Base-by-base conservation (phyloP, 1,140 invertebrate species). In the Xylocopa sonorina region DNA sequence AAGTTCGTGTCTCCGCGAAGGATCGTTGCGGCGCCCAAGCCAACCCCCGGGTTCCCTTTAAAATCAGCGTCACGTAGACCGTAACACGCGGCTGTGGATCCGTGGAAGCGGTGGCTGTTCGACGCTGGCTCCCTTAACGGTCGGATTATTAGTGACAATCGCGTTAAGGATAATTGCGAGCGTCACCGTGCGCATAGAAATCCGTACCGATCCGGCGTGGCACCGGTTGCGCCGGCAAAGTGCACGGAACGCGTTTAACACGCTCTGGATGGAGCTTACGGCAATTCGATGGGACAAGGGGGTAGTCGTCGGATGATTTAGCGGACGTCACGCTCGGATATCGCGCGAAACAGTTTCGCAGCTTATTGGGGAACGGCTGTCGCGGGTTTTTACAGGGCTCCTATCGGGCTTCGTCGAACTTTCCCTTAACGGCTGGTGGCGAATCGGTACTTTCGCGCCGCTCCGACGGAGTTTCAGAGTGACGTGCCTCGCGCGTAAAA, bases 231-330 rank as follows among this genome's bases (percentile, higher is more conserved):
- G 60, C 64, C 51, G 27, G 16, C 21, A 58, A 76, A 82, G 58
- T 85, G 48, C 32, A 75, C 73, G 79, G 41, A 74, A 78, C 48
- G 34, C 75, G 72, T 75, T 82, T 74, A 60, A 69, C 73, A 67
- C 85, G 74, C 38, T 18, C 38, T 58, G 58, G 77, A 58, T 60
- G 18, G 53, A 82, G 85, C 72, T 86, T 85, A 80, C 78, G 75
- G 72, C 84, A 86, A 80, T 86, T 85, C 60, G 48, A 27, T 50
- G 58, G 67, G 64, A 58, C 46, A 46, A 46, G 67, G 66, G 72
- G 48, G 73, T 24, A 60, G 51, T 86, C 84, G 69, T 86, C 86
- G 57, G 64, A 83, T 79, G 84, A 80, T 83, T 78, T 79, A 77
- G 55, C 80, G 57, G 41, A 34, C 10, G 57, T 66, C 50, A 69